Evolutionary conservation across 2,888 invertebrate species (phyloP).

Genomic region (Erpobdella octoculata): DNA sequence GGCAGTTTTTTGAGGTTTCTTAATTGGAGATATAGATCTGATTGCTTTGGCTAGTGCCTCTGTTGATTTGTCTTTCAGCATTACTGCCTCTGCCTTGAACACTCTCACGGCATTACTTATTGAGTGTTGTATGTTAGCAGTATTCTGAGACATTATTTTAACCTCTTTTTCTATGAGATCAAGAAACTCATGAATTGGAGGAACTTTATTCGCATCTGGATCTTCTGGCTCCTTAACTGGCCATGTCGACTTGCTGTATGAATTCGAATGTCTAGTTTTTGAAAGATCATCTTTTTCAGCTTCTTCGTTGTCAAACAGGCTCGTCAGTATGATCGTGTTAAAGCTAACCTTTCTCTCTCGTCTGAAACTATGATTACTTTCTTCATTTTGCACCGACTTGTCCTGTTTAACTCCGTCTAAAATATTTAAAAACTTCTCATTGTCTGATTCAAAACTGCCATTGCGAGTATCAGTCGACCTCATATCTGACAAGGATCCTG

Average conservation of each 20-base stretch:
- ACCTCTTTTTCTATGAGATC: slow-evolving; percentile 18
- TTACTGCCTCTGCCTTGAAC: slow-evolving; percentile 22
- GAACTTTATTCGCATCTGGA: neutral
- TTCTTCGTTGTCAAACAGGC: slow-evolving; percentile 25
- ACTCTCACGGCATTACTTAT: slow-evolving; percentile 19
- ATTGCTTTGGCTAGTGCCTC: slow-evolving; percentile 11
- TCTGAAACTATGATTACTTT: neutral
- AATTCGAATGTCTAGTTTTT: neutral
- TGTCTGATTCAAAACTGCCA: neutral
- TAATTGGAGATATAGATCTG: neutral
- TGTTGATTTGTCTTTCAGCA: slow-evolving; percentile 11
- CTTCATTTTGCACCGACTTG: neutral
- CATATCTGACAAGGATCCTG: neutral
- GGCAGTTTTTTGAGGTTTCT: neutral
- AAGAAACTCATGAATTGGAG: slow-evolving; percentile 15
- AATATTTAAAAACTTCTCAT: no score
- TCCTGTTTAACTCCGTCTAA: no score
- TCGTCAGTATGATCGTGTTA: slow-evolving; percentile 25
- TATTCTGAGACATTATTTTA: slow-evolving; percentile 10
- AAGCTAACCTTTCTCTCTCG: slow-evolving; percentile 26
- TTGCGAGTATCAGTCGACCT: neutral
- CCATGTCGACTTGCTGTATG: neutral
- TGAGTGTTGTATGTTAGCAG: slow-evolving; percentile 14
- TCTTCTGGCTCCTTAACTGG: neutral
- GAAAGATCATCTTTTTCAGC: slow-evolving; percentile 15